These are phyloP conservation scores for Alethe diademata DNA, from an alignment of 2,113 vertebrate genomes.

Conservation along the genomic window DNA sequence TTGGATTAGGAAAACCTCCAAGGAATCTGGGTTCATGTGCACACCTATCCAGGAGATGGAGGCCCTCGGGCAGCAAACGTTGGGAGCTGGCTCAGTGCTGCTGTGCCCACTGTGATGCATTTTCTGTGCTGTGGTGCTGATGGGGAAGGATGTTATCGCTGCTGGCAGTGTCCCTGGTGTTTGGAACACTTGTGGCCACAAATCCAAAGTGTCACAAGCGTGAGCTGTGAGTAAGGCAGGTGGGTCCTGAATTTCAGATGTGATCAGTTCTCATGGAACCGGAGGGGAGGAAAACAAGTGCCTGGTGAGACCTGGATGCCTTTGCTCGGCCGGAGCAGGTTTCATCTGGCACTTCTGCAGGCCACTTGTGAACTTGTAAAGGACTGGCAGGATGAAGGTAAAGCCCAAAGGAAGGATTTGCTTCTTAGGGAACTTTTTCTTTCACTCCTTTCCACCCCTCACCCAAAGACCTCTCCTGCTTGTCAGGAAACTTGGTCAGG, in stretches of 20 bases:
- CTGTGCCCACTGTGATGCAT: not conserved
- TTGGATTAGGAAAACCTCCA: not conserved
- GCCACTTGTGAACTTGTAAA: not conserved
- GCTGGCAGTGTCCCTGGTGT: not conserved
- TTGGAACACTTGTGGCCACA: not conserved
- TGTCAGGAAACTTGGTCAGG: not conserved
- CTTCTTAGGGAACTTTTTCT: not conserved
- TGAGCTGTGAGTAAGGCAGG: fast-evolving
- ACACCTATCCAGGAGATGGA: not conserved
- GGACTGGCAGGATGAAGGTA: not conserved
- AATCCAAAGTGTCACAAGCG: not conserved
- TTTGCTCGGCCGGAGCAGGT: fast-evolving
- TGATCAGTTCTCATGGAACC: not conserved
- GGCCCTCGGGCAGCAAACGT: not conserved
- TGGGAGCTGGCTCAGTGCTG: not conserved
- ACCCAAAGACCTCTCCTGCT: not conserved
- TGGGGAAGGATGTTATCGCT: fast-evolving
- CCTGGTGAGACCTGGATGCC: not conserved
- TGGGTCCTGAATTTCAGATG: not conserved
- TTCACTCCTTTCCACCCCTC: not conserved
- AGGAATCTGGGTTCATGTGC: not conserved
- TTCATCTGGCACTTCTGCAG: not conserved
- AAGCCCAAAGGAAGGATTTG: not conserved
- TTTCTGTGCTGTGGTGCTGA: not conserved
- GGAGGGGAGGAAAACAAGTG: not conserved